Conservation (phyloP, 2,797 vertebrate species). For the Epinephelus malabaricus region DNA sequence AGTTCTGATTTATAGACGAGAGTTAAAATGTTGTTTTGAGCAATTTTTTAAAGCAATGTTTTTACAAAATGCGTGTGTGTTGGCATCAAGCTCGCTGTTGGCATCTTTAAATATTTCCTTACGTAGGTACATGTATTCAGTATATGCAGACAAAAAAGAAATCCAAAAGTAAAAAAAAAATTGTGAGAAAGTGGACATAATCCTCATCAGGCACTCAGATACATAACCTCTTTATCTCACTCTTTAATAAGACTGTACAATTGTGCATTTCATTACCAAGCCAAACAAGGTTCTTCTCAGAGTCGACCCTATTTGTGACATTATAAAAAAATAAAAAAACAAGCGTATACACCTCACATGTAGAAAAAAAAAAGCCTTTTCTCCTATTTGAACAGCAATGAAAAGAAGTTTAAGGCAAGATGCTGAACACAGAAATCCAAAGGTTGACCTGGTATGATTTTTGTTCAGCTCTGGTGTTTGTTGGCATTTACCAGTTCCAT, state of each 20-base stretch:
- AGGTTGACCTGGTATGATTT: conserved; percentile 82
- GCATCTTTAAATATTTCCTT: conserved; percentile 55
- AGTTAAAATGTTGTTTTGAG: conserved; percentile 42
- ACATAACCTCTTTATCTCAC: conserved; percentile 62
- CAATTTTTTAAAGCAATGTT: conserved; percentile 40
- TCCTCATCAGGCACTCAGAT: conserved; percentile 77
- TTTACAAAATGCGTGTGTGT: conserved; percentile 47
- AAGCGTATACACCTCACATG: conserved; percentile 88
- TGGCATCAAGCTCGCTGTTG: conserved; percentile 32
- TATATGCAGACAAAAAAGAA: conserved; percentile 37
- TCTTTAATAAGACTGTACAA: conserved; percentile 81
- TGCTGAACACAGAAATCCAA: conserved; percentile 95
- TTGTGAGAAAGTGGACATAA: conserved; percentile 68
- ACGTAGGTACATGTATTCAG: conserved; percentile 39
- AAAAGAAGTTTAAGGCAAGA: conserved; percentile 97
- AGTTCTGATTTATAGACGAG: conserved; percentile 7
- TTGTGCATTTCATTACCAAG: conserved; percentile 79
- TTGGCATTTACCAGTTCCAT: conserved; percentile 86
- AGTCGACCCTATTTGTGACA: conserved; percentile 66
- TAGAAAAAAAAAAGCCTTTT: conserved; percentile 81
- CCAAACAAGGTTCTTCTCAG: conserved; percentile 72
- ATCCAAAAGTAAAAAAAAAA: conserved; percentile 35
- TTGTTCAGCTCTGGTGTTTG: conserved; percentile 88
- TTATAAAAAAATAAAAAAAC: conserved; percentile 69
- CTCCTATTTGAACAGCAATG: conserved; percentile 93